Percentiles rank a stretch among this genome's conserved stretches.
Evolutionary conservation across 2,888 invertebrate genomes (phyloP).

Genomic region (Drosophila picticornis): DNA sequence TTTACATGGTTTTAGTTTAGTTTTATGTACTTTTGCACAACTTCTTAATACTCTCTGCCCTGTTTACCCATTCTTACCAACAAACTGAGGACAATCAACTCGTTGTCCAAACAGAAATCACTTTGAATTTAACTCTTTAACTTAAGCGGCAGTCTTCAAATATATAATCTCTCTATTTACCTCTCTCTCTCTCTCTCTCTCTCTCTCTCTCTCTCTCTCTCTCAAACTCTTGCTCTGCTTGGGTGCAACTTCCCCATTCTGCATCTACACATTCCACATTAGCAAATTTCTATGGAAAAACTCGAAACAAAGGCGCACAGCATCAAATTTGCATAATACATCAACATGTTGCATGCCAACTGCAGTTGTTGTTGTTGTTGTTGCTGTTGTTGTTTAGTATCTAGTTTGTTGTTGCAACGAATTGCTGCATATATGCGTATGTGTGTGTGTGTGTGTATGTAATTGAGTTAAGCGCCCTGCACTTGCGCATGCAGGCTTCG

Average conservation of each 20-base stretch:
- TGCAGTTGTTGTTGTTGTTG: slow-evolving; percentile 34
- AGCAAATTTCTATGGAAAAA: slow-evolving; percentile 63
- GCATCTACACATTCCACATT: slow-evolving; percentile 31
- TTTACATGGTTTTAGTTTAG: neutral
- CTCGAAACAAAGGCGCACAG: slow-evolving; percentile 62
- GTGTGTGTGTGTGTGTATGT: slow-evolving; percentile 42
- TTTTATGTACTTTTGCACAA: neutral
- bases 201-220: neutral
- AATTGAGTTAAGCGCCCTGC: slow-evolving; percentile 70
- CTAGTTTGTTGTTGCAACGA: slow-evolving; percentile 45
- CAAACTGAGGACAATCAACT: neutral
- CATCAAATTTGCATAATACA: slow-evolving; percentile 77
- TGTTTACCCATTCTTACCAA: neutral
- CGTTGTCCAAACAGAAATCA: neutral
- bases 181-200: too few species aligned
- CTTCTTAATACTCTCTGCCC: neutral
- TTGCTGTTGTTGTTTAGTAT: slow-evolving; percentile 31
- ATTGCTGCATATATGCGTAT: slow-evolving; percentile 62
- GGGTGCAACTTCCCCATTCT: slow-evolving; percentile 45
- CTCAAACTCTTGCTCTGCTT: slow-evolving; percentile 4
- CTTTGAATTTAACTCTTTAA: neutral
- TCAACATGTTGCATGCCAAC: slow-evolving; percentile 77
- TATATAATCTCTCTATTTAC: neutral
- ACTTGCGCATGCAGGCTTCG: slow-evolving; percentile 23
- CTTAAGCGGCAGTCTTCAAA: neutral